Evolutionary conservation across 2,888 invertebrate species (phyloP), one percentile per base, ranked within the genome.

Genomic region (Thumatha senex): DNA sequence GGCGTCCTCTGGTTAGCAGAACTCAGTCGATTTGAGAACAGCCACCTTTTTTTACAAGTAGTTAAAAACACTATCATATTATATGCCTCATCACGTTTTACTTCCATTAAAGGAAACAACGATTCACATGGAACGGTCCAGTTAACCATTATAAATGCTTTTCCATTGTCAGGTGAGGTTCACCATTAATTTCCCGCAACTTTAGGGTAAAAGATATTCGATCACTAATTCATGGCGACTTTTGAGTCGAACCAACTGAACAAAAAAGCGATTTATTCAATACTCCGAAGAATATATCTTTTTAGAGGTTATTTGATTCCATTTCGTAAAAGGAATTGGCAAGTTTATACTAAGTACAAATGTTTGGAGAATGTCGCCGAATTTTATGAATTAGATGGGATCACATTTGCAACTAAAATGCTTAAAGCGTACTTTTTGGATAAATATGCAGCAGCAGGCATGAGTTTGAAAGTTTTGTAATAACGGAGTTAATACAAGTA

Each of bases 161-260:
- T 63, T 57, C 73, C 63, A 77, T 78, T 78, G 77, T 78, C 66
- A 74, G 64, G 63, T 65, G 73, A 65, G 65, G 60, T 65, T 68
- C 72, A 76, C 78, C 82, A 82, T 83, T 82, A 78, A 80, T 81
- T 75, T 74, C 61, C 67, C 56, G 67, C 67, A 66, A 74, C 63
- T 15, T 43, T 29, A 24, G 44, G 55, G 64, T 61, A 53, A 62
- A 67, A 70, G 48, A 67, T 62, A 65, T 66, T 59, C 48, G 51
- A 39, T 34, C 45, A 45, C 40, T 56, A 56, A 58, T 56, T 62
- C 58, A 58, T 51, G 34, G 50, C 57, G 67, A 59, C 58, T 52
- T 63, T 65, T 70, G 63, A 59, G 67, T 62, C 55, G 54, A 56
- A 54, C 54, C 44, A 44, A 50, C 56, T 42, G 54, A 63, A 65